phyloP scores from a whole-genome alignment of 2,888 invertebrate species.

The Ennomos fuscantarius region DNA sequence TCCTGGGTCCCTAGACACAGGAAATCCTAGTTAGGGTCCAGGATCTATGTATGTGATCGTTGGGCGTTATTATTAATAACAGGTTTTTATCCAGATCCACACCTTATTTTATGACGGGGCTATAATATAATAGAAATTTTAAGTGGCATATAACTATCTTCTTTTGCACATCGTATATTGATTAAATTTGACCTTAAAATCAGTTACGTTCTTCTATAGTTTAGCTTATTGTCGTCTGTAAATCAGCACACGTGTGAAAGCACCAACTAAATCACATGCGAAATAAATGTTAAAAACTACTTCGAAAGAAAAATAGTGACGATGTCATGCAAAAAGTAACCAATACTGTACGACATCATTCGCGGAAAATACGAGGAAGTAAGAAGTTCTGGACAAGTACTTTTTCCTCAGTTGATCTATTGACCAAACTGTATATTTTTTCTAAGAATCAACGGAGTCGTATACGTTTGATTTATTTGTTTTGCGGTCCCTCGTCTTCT shows the following conservation, averaged over 20 bases:
- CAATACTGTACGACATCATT: constrained; percentile 45
- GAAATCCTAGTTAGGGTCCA: no score
- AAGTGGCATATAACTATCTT: no score
- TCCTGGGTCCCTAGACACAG: no score
- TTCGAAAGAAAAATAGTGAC: constrained; percentile 44
- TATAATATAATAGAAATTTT: no score
- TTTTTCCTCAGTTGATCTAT: constrained; percentile 38
- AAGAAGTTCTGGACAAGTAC: constrained; percentile 36
- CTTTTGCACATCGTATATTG: no score
- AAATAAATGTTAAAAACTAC: constrained; percentile 36
- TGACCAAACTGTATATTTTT: constrained; percentile 11
- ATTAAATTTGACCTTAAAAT: no score
- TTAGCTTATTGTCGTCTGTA: no score
- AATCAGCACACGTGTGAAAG: constrained; percentile 11
- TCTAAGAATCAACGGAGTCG: constrained; percentile 10
- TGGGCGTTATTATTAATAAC: no score
- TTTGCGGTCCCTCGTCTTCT: constrained; percentile 29
- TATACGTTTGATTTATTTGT: constrained; percentile 40
- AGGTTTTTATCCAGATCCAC: no score
- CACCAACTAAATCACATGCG: constrained; percentile 27
- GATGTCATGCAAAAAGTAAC: constrained; percentile 58
- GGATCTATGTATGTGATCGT: no score
- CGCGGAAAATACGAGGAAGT: constrained; percentile 42
- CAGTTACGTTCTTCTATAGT: no score
- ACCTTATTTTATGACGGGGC: no score